Base-by-base conservation (phyloP, 2,797 vertebrate species). In the Peromyscus eremicus region DNA sequence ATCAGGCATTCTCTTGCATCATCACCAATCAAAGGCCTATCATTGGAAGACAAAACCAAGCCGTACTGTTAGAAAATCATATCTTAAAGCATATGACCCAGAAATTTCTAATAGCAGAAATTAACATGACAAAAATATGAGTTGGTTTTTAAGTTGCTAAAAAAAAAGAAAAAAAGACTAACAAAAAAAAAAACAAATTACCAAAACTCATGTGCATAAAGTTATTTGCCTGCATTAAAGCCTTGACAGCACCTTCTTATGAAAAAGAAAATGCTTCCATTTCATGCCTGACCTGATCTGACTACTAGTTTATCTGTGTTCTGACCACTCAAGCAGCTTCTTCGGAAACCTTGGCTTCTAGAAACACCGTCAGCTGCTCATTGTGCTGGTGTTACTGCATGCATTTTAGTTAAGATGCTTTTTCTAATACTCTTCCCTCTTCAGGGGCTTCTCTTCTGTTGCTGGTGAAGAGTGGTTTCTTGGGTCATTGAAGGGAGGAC, bases 21-120 rank as follows among this genome's bases (percentile, higher is more conserved):
- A 73, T 87, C 92, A 43, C 92, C 90, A 94, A 92, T 75, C 52
- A 90, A 92, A 95, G 62, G 87, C 66, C 43, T n/a, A 60, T 34
- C 89, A 14, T 34, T 80, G 84, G 17, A 86, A 73, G 9, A 92
- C 43, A 25, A 92, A 89, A 85, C 75, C 49, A 94, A 80, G 9
- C 66, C 57, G 68, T 68, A 34, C 12, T 79, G 25, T 89, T 94
- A 91, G 40, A 94, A 92, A 83, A 60, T 60, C 49, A 88, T 14
- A 89, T 23, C 43, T 5, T 73, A 87, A 92, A 95, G 25, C 3
- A 79, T 70, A 91, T 86, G 82, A 75, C 11, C 52, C 92, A 91
- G 62, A 17, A 94, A 94, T 86, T 57, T 64, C 34, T 89, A 86
- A 83, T 62, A 66, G 34, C 17, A 89, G 43, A 92, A 76, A 81